Evolutionary conservation across 2,113 vertebrate species (phyloP).

Genomic region (Pelvicachromis taeniatus): DNA sequence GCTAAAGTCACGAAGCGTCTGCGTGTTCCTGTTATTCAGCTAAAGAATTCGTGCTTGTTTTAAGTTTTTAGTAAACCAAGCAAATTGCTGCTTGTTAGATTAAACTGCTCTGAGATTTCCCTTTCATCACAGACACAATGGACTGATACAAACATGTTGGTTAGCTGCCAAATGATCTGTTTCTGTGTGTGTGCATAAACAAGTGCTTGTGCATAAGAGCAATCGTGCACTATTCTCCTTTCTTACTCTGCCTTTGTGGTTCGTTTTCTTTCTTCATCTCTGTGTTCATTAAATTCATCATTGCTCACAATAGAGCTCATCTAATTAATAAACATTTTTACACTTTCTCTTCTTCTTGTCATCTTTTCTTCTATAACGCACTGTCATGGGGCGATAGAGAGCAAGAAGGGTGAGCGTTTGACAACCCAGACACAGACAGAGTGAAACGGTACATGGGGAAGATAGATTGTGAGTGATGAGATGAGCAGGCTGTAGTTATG

Average conservation of each 20-base stretch:
- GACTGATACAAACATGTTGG: not conserved
- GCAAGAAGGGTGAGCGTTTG: not conserved
- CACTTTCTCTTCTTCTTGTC: not conserved
- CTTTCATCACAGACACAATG: not conserved
- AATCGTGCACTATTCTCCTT: not conserved
- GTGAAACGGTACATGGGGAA: not conserved
- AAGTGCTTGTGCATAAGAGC: not conserved
- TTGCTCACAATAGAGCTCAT: not conserved
- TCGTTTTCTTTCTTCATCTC: not conserved
- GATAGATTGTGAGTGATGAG: not conserved
- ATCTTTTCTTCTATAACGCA: not conserved
- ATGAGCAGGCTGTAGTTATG: constrained; percentile 1
- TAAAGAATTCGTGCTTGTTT: not conserved
- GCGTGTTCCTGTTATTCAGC: not conserved
- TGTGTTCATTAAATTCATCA: not conserved
- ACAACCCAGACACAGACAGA: not conserved
- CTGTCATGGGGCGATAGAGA: not conserved
- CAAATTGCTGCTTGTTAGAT: not conserved
- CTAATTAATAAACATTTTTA: constrained; percentile 5
- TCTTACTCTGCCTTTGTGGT: not conserved
- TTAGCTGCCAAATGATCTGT: constrained; percentile 5
- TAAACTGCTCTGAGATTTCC: not conserved
- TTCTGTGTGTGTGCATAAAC: not conserved
- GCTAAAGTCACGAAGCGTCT: not conserved
- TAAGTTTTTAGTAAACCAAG: not conserved